phyloP scores from a whole-genome alignment of 2,888 invertebrate species.

The Empis livida region DNA sequence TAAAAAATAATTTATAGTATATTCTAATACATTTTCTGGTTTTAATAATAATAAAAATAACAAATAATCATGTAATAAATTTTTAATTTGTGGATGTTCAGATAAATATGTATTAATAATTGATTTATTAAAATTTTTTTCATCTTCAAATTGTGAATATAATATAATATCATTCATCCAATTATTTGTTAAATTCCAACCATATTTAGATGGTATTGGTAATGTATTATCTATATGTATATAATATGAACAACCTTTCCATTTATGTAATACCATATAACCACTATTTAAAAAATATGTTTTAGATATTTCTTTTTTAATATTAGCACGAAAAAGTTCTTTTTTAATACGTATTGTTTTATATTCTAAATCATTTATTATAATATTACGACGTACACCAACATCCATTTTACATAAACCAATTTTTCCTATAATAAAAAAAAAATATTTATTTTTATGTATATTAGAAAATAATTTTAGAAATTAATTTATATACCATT shows the following conservation, averaged over 20 bases:
- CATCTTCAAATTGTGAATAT: constrained; percentile 8
- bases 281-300: constrained; percentile 8
- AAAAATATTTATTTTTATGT: too few relatives aligned
- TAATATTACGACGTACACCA: constrained; percentile 6
- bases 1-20: constrained; percentile 10
- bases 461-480: neutral
- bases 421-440: constrained; percentile 4
- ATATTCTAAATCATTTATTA: constrained; percentile 3
- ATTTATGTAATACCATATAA: constrained; percentile 7
- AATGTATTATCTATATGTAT: constrained; percentile 8
- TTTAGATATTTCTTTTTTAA: constrained; percentile 7
- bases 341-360: constrained; percentile 6
- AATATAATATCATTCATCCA: constrained; percentile 9
- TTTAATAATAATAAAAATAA: constrained; percentile 6
- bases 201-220: neutral
- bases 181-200: neutral
- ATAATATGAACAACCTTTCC: constrained; percentile 6
- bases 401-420: constrained; percentile 5
- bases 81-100: constrained; percentile 7
- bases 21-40: constrained; percentile 9
- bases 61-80: constrained; percentile 10
- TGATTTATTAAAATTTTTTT: too few relatives aligned
- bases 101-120: constrained; percentile 6
- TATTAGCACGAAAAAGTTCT: neutral
- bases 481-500: constrained; percentile 17